Conservation (phyloP, 2,797 vertebrate genomes). For the Danio kyathit region DNA sequence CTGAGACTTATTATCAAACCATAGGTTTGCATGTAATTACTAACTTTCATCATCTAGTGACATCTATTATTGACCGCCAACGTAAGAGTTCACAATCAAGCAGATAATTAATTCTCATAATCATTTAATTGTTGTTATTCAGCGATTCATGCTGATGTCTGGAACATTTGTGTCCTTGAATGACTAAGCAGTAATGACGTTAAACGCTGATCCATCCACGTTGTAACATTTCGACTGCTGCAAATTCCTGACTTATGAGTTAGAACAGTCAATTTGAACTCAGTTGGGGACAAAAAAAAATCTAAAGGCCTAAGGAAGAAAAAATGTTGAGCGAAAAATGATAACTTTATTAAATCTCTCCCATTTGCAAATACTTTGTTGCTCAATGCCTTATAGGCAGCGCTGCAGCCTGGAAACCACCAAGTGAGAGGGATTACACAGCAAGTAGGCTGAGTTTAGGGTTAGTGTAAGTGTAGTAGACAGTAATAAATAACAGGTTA, state of each 20-base stretch:
- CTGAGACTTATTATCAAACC: background rate
- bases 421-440: no score
- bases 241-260: slow-evolving; percentile 6
- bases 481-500: no score
- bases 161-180: background rate
- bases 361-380: slow-evolving; percentile 41
- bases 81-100: background rate
- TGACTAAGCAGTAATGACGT: background rate
- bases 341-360: slow-evolving; percentile 42
- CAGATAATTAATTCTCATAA: background rate
- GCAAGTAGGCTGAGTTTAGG: no score
- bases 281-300: slow-evolving; percentile 49
- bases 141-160: background rate
- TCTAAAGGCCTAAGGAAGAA: slow-evolving; percentile 36
- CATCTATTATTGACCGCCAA: background rate
- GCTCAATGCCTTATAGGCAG: background rate
- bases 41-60: background rate
- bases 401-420: no score
- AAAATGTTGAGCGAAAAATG: slow-evolving; percentile 17
- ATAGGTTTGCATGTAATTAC: no score
- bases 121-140: background rate
- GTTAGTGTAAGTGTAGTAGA: no score
- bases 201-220: slow-evolving; percentile 4
- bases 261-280: slow-evolving; percentile 62
- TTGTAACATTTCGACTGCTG: slow-evolving; percentile 20